Percentiles rank a stretch among this genome's conserved stretches.
Conservation (phyloP, 2,113 vertebrate species). For the Passer domesticus region DNA sequence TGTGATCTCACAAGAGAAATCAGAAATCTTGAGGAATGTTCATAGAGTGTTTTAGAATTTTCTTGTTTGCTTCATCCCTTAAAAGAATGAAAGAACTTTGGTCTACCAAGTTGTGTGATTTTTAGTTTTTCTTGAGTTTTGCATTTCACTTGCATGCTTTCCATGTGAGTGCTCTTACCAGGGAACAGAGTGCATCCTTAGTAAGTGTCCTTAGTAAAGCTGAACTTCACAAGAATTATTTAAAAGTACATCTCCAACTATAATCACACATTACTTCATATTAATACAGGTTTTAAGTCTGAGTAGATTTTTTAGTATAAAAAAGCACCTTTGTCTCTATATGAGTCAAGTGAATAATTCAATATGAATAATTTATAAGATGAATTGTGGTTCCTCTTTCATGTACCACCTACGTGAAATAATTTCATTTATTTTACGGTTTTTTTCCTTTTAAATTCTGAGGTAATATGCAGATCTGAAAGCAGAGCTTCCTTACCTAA, state of each 20-base stretch:
- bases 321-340: conserved; percentile 15
- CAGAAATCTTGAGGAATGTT: neutral
- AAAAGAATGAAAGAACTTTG: neutral
- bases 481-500: neutral
- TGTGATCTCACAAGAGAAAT: neutral
- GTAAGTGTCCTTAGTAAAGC: neutral
- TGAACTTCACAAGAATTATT: neutral
- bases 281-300: conserved; percentile 8
- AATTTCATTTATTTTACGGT: conserved; percentile 39
- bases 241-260: conserved; percentile 10
- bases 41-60: neutral
- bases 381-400: conserved; percentile 21
- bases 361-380: conserved; percentile 55
- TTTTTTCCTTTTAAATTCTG: neutral
- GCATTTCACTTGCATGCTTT: neutral
- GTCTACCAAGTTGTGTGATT: neutral
- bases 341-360: conserved; percentile 41
- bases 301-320: conserved; percentile 32
- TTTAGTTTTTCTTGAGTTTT: neutral
- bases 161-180: neutral
- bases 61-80: neutral
- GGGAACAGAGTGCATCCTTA: neutral
- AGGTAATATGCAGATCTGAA: neutral
- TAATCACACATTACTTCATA: neutral
- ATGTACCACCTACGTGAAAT: conserved; percentile 18